Conservation (phyloP, 2,888 invertebrate genomes). For the Theretra japonica region DNA sequence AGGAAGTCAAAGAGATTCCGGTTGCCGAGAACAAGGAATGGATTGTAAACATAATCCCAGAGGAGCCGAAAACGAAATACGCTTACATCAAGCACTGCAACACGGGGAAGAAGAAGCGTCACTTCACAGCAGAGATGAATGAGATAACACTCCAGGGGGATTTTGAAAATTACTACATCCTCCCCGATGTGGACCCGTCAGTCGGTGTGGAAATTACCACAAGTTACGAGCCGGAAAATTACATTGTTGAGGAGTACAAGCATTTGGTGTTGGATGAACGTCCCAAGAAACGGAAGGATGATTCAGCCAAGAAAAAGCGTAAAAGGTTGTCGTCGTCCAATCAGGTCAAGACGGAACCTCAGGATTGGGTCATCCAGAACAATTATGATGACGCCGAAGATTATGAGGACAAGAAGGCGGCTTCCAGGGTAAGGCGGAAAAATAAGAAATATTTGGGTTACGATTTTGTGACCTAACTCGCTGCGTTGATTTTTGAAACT, state of each 20-base stretch:
- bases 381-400: slow-evolving; percentile 68
- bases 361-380: slow-evolving; percentile 74
- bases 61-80: slow-evolving; percentile 70
- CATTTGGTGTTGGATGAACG: slow-evolving; percentile 70
- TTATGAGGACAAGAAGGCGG: slow-evolving; percentile 70
- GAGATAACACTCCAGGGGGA: slow-evolving; percentile 74
- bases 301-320: slow-evolving; percentile 60
- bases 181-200: slow-evolving; percentile 76
- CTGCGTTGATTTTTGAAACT: background rate
- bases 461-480: slow-evolving; percentile 72
- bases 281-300: slow-evolving; percentile 65
- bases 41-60: slow-evolving; percentile 75
- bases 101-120: slow-evolving; percentile 73
- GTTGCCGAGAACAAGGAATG: slow-evolving; percentile 63
- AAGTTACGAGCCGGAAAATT: slow-evolving; percentile 75
- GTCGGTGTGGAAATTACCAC: slow-evolving; percentile 76
- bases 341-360: slow-evolving; percentile 56
- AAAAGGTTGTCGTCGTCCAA: slow-evolving; percentile 49
- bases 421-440: slow-evolving; percentile 73
- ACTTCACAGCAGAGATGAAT: slow-evolving; percentile 76
- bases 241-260: slow-evolving; percentile 73
- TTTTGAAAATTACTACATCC: slow-evolving; percentile 78
- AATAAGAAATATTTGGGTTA: slow-evolving; percentile 80
- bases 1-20: slow-evolving; percentile 74
- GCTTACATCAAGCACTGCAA: slow-evolving; percentile 77